Base-by-base conservation (phyloP, 53 echinoderm and acorn worm genomes). In the Stichopus horrens region DNA sequence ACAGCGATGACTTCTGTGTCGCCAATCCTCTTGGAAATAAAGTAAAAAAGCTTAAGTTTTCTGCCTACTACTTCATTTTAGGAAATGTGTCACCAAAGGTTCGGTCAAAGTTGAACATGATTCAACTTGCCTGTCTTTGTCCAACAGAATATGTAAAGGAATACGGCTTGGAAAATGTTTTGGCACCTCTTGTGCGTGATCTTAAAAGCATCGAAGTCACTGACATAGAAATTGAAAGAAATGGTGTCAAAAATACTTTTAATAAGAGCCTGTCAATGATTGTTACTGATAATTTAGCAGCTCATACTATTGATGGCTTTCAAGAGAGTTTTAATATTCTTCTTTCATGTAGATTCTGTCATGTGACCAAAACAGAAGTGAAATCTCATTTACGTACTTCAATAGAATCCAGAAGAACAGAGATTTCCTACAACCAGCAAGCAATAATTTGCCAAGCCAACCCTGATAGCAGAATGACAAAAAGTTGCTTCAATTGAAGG, bases 271-370 rank as follows among this genome's bases (percentile, higher is more conserved):
- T 86, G 22, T 86, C 86, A 71, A 86, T 86, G 86, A 59, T 86
- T 6, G 71, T 86, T 86, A 14, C 68, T 37, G 86, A 86, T 19
- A 86, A 86, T 68, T 86, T 86, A 14, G 86, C 86, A 71, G 86
- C 86, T 52, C 86, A 86, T 67, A 10, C 54, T 21, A 54, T 86
- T 6, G 86, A 73, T 68, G 86, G 86, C 7, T 86, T 67, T 71
- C 86, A 86, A n/a, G 86, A 86, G 63, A 86, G 86, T 55, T 86
- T 86, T 73, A 86, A 86, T 55, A 86, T 73, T 51, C 55, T 68
- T 9, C 86, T 71, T 5, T 6, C 13, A 5, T 86, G 86, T 86
- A 67, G 86, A 54, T 86, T 86, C 23, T 86, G 86, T 37, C 10
- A 71, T 14, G 37, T 73, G 4, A 71, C 86, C 8, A 68, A 73